Base-by-base conservation (phyloP, 1,140 invertebrate genomes). In the Telenomus remus region DNA sequence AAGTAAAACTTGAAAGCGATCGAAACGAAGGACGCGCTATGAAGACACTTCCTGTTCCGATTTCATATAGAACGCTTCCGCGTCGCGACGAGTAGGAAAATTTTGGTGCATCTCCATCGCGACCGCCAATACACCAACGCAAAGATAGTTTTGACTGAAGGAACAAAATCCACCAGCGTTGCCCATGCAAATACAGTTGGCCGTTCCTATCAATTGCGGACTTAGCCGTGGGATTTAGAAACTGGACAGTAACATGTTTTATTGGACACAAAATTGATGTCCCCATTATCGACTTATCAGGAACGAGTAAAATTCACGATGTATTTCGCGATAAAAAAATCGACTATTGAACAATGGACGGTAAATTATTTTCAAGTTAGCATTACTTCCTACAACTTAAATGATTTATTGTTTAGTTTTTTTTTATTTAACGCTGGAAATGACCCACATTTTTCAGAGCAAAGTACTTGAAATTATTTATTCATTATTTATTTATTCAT, bases 1-100 rank as follows among this genome's bases (percentile, higher is more conserved):
- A 63, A 68, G 12, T 50, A 43, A 46, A 63, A 49, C 71, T 68
- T 15, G 7, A 43, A n/a, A 10, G 47, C 63, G 51, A 66, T 74
- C 56, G 63, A 74, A 63, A 3, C 44, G 33, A 27, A 4, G 2
- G 6, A 12, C 12, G 13, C 35, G 15, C 4, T 46, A 35, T 47
- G 65, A 69, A 69, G 43, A 49, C 56, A 39, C 39, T 59, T 53
- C 42, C 33, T 43, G 35, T 27, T 44, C 66, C 66, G 61, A 70
- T 70, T 70, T 70, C 11, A 43, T n/a, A n/a, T 11, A 14, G 55
- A 13, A 39, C 16, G 34, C 10, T 39, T 39, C 37, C 3, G 47
- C 16, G 27, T 35, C 43, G 35, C 37, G 16, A 27, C 43, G 42
- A 13, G 33, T 55, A 35, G 50, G 56, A 69, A 69, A 68, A 68